These are phyloP conservation scores for Scaptomyza tumidula DNA, from an alignment of 2,888 invertebrate genomes.

Conservation along the genomic window DNA sequence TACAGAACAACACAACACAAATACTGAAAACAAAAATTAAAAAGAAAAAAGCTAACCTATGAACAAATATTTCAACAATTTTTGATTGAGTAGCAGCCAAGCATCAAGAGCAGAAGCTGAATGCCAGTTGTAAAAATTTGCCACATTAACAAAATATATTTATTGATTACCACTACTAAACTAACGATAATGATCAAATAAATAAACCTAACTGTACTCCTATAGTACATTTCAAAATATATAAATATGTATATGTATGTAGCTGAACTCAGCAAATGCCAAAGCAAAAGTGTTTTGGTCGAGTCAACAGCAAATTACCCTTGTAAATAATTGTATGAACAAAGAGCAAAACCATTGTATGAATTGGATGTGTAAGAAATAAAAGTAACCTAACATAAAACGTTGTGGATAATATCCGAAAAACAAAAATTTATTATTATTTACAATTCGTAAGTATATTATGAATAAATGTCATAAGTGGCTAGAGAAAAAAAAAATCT, in stretches of 20 bases:
- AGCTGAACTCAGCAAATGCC: constrained; percentile 23
- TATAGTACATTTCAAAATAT: constrained; percentile 41
- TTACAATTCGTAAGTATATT: constrained; percentile 50
- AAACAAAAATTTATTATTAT: not conserved
- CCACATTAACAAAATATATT: constrained; percentile 33
- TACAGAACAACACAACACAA: constrained; percentile 42
- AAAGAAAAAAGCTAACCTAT: not conserved
- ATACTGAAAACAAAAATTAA: constrained; percentile 15
- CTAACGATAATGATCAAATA: constrained; percentile 35
- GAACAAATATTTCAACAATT: constrained; percentile 46
- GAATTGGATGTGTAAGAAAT: constrained; percentile 51
- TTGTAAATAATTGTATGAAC: constrained; percentile 71
- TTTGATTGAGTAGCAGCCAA: constrained; percentile 39
- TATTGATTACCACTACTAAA: constrained; percentile 45
- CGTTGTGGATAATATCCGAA: constrained; percentile 59
- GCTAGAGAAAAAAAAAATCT: constrained; percentile 18
- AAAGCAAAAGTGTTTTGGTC: constrained; percentile 6
- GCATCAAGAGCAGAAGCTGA: constrained; percentile 19
- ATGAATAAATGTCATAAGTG: constrained; percentile 43
- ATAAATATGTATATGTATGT: constrained; percentile 12
- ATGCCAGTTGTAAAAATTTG: constrained; percentile 44
- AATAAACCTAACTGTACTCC: constrained; percentile 55
- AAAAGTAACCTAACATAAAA: constrained; percentile 42
- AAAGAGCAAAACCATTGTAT: constrained; percentile 50
- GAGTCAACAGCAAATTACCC: constrained; percentile 30